Percentiles rank a stretch among this genome's conserved stretches.
Evolutionary conservation across 1,140 invertebrate species (phyloP).

Genomic region (Neodiprion virginianus): DNA sequence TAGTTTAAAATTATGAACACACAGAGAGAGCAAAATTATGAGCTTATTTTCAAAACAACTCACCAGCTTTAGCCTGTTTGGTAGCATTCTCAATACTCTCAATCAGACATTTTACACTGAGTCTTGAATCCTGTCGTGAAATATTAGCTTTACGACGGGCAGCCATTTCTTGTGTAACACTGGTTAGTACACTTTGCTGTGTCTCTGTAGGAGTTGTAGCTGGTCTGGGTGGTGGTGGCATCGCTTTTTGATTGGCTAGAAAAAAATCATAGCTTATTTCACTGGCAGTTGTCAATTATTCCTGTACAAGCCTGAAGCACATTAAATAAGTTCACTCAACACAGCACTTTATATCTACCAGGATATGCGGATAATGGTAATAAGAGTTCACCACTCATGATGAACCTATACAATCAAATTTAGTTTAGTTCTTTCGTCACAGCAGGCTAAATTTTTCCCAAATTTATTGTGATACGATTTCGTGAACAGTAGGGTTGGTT

Average conservation of each 20-base stretch:
- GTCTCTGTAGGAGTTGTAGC: constrained; percentile 56
- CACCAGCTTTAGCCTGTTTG: constrained; percentile 80
- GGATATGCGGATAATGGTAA: not conserved
- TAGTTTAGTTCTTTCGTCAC: no score
- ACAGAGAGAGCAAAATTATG: constrained; percentile 8
- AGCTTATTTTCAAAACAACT: constrained; percentile 26
- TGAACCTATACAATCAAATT: no score
- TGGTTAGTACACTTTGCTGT: constrained; percentile 61
- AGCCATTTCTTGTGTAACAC: constrained; percentile 67
- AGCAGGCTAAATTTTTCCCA: no score
- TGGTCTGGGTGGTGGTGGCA: constrained; percentile 39
- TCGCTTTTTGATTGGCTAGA: constrained; percentile 55
- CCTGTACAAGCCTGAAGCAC: not conserved
- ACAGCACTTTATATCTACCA: not conserved
- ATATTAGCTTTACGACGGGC: constrained; percentile 67
- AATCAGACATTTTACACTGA: constrained; percentile 88
- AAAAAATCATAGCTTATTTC: constrained; percentile 27
- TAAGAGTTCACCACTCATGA: no score
- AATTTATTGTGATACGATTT: no score
- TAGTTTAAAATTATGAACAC: not conserved
- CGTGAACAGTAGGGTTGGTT: no score
- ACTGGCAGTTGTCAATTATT: not conserved
- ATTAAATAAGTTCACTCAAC: constrained; percentile 1
- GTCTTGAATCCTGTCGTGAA: constrained; percentile 75
- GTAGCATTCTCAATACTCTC: constrained; percentile 88